Evolutionary conservation across 2,113 vertebrate species (phyloP).

Genomic region (Sapayoa aenigma): DNA sequence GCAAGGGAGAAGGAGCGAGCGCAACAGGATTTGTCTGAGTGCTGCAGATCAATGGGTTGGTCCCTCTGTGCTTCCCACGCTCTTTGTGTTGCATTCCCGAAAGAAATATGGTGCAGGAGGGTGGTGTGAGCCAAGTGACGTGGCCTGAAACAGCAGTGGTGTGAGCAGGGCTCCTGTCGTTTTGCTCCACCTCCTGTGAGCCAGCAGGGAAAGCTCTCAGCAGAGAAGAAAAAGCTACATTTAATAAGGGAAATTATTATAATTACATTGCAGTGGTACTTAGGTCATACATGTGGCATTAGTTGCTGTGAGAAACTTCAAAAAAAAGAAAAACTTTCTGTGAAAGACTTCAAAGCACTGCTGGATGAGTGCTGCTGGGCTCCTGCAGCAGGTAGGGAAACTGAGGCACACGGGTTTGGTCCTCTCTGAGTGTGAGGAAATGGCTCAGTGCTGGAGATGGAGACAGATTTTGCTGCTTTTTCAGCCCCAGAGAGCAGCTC

Average conservation of each 20-base stretch:
- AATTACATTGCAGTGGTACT: neutral
- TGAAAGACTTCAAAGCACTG: neutral
- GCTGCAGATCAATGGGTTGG: neutral
- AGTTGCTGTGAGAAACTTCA: too few relatives aligned
- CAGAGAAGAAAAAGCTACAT: fast-evolving
- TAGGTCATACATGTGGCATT: neutral
- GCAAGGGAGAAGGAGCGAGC: neutral
- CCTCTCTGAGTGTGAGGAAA: neutral
- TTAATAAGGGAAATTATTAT: neutral
- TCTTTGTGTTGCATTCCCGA: neutral
- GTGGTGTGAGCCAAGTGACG: neutral
- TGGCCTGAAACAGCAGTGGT: neutral
- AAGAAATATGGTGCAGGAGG: neutral
- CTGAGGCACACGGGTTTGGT: neutral
- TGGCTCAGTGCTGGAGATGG: fast-evolving
- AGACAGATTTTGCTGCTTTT: neutral
- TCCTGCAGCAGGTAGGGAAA: neutral
- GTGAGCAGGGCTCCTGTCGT: neutral
- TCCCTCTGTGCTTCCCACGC: conserved; percentile 1
- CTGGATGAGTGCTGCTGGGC: neutral
- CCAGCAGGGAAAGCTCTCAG: neutral
- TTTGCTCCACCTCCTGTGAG: neutral
- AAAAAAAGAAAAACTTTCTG: too few relatives aligned
- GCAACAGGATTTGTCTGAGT: neutral
- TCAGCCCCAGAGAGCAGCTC: neutral